Conservation (phyloP, 2,797 vertebrate species). For the Lepilemur ruficaudatus region DNA sequence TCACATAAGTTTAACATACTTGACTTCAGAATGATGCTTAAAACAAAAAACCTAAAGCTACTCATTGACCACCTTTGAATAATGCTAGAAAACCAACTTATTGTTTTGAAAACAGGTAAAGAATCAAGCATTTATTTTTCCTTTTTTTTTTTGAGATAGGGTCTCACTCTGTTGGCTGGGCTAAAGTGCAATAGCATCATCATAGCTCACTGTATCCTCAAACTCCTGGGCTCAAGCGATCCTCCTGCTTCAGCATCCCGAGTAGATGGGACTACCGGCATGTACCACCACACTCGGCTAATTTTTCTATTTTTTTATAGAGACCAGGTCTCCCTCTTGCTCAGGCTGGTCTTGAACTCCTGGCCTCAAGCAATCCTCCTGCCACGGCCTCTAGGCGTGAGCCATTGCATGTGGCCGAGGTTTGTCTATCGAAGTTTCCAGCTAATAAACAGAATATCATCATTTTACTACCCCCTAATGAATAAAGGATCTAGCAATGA, state of each 20-base stretch:
- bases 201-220: neutral
- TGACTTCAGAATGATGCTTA: neutral
- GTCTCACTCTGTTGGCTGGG: neutral
- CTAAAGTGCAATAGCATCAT: neutral
- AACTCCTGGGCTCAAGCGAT: neutral
- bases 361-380: neutral
- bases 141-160: neutral
- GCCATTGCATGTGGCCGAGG: neutral
- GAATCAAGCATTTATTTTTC: neutral
- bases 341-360: neutral
- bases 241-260: neutral
- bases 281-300: neutral
- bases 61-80: neutral
- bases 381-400: neutral
- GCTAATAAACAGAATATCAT: conserved; percentile 14
- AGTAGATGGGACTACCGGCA: neutral
- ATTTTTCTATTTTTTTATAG: neutral
- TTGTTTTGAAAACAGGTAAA: conserved; percentile 25
- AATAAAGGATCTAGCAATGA: neutral
- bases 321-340: neutral
- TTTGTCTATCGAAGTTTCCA: neutral
- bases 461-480: neutral
- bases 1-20: neutral
- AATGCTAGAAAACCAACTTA: neutral
- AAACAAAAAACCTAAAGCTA: neutral